Base-by-base conservation (phyloP, 2,888 invertebrate genomes). In the Bursaphelenchus okinawaensis region DNA sequence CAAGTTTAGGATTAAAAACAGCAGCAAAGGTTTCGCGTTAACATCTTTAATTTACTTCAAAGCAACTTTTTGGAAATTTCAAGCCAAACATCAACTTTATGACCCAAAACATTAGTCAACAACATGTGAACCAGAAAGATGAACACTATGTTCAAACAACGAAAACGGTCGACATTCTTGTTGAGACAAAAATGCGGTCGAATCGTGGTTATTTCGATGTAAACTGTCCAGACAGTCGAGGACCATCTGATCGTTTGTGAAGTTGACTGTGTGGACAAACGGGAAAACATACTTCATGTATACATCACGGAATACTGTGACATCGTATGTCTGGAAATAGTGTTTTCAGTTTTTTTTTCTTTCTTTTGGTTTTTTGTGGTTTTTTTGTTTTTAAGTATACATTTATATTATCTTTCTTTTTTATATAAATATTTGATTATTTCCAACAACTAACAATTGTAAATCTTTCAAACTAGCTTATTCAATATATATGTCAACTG, bases 211-310 rank as follows among this genome's bases (percentile, higher is more conserved):
- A 56, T 60, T 68, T 24, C 27, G 6, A 58, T 50, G 29, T 27
- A 68, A 23, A 22, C 12, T 26, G 20, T 19, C 19, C 58, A 24
- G 27, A 22, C 19, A 66, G 28, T 40, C 59, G 58, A 60, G 19
- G 22, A 20, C 19, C 51, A 20, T 40, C n/a, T 59, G 26, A 7
- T 51, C 50, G n/a, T 20, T 51, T 50, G 55, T 52, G 52, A 31
- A 24, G 12, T 19, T 28, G 9, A 56, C 22, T 58, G 28, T 65
- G 20, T 67, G 52, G 0, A 66, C 29, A 7, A 70, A 22, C 23
- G 69, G 69, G 9, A 70, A 31, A 2, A 69, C 50, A 40, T 58
- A 67, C 8, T 60, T 52, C 61, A 40, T 66, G 58, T 56, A 69
- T 7, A 62, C 29, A 9, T 31, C 19, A 7, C 69, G 60, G 51